Evolutionary conservation across 2,888 invertebrate species (phyloP).

Genomic region (Gastrophysa polygoni): DNA sequence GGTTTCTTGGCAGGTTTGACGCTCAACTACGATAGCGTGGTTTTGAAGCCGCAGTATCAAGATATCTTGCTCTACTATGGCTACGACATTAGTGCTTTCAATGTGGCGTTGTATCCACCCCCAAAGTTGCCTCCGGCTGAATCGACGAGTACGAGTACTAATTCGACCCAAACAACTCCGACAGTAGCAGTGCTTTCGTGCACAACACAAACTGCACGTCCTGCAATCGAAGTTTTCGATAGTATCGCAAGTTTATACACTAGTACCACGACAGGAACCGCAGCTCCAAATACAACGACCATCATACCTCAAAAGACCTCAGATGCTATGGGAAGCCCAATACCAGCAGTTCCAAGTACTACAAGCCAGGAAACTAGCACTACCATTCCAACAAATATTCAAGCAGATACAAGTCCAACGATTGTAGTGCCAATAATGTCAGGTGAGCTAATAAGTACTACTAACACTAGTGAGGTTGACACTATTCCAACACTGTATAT

Average conservation of each 20-base stretch:
- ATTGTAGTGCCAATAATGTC: too few species aligned
- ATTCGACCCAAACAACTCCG: constrained; percentile 8
- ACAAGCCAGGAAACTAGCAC: constrained; percentile 12
- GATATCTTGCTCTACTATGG: constrained; percentile 79
- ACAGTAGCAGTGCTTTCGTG: constrained; percentile 15
- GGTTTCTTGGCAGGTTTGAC: constrained; percentile 83
- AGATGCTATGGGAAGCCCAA: constrained; percentile 17
- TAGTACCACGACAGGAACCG: constrained; percentile 31
- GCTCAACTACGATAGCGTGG: constrained; percentile 78
- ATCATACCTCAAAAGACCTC: constrained; percentile 6
- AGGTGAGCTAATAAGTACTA: too few species aligned
- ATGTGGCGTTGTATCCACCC: constrained; percentile 50
- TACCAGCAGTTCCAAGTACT: constrained; percentile 12
- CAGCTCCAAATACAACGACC: constrained; percentile 17
- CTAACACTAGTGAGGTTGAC: too few species aligned
- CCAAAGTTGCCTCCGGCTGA: background rate
- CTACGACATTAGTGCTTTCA: constrained; percentile 70
- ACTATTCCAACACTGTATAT: too few species aligned
- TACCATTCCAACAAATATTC: constrained; percentile 7
- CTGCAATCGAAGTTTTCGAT: too few species aligned
- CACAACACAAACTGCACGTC: constrained; percentile 36
- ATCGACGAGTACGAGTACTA: background rate
- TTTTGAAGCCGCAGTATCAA: constrained; percentile 75
- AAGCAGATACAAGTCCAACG: too few species aligned
- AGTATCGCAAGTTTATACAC: constrained; percentile 14